phyloP scores from a whole-genome alignment of 2,113 vertebrate species.

The Micronycteris hirsuta region DNA sequence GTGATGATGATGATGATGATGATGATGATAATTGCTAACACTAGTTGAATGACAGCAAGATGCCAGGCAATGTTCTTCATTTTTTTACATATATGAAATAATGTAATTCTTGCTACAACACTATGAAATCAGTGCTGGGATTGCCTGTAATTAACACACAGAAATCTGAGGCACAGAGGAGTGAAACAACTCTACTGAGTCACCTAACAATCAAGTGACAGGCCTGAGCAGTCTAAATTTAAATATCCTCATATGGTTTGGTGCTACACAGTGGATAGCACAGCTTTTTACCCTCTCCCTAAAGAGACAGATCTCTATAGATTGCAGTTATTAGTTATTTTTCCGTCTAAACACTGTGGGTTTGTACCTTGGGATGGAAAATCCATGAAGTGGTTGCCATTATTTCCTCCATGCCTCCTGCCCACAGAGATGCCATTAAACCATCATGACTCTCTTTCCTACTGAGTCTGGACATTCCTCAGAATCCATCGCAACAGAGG shows the following conservation, averaged over 20 bases:
- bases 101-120: background rate
- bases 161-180: background rate
- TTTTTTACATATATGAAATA: background rate
- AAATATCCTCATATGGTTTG: background rate
- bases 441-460: background rate
- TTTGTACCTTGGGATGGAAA: background rate
- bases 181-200: background rate
- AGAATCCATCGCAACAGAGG: background rate
- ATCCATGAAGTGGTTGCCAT: background rate
- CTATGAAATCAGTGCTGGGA: background rate
- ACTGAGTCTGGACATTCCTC: background rate
- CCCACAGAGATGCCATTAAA: background rate
- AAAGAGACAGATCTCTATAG: background rate
- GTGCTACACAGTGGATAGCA: background rate
- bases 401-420: background rate
- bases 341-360: background rate
- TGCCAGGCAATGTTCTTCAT: background rate
- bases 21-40: background rate
- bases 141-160: background rate
- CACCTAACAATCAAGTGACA: background rate
- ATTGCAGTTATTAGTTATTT: background rate
- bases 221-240: background rate
- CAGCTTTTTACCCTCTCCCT: background rate
- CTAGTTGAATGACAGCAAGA: background rate
- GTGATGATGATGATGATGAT: background rate